These are phyloP conservation scores for Alethe castanea DNA, from an alignment of 2,113 vertebrate species.

Conservation along the genomic window DNA sequence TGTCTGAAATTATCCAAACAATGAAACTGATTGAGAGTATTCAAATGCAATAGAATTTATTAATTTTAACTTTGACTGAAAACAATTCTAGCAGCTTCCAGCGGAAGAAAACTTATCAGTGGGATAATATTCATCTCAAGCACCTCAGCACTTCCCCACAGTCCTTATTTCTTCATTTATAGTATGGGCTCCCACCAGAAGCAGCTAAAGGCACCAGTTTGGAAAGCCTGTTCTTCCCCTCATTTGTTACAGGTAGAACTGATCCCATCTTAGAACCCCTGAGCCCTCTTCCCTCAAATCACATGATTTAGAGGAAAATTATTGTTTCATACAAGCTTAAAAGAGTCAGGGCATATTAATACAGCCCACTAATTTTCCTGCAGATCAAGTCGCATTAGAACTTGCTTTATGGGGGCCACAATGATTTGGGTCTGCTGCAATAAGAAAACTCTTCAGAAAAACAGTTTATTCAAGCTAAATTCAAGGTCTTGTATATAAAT, in stretches of 20 bases:
- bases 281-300: not conserved
- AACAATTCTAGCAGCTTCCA: not conserved
- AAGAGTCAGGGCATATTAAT: not conserved
- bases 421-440: not conserved
- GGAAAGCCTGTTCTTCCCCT: not conserved
- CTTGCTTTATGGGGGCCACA: not conserved
- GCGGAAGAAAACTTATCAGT: not conserved
- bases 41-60: not conserved
- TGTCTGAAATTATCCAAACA: not conserved
- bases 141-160: not conserved
- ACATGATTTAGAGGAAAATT: not conserved
- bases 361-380: not conserved
- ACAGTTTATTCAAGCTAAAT: not conserved
- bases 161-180: not conserved
- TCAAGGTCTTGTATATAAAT: not conserved
- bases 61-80: not conserved
- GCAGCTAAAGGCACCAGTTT: not conserved
- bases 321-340: not conserved
- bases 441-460: not conserved
- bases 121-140: not conserved
- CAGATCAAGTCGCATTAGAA: not conserved
- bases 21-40: not conserved
- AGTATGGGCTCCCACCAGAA: not conserved
- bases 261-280: not conserved
- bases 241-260: not conserved